Evolutionary conservation across 53 echinoderm and acorn worm genomes (phyloP).

Genomic region (Hippasteria phrygiana): DNA sequence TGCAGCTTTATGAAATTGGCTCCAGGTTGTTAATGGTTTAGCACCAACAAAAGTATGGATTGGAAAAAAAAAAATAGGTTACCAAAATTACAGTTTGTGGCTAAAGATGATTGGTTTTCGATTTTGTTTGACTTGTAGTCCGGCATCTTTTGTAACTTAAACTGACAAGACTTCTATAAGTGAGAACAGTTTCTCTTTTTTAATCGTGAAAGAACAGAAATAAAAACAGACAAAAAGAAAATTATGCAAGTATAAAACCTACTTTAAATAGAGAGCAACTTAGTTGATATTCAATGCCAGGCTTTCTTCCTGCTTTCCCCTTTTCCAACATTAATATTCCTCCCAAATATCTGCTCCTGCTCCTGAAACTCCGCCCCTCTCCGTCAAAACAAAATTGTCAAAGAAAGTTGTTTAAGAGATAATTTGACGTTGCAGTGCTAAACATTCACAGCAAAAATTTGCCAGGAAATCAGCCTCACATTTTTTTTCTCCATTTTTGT

Average conservation of each 20-base stretch:
- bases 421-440: slow-evolving; percentile 49
- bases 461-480: not conserved
- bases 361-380: not conserved
- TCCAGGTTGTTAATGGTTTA: too few species aligned
- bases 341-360: not conserved
- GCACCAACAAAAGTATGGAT: too few species aligned
- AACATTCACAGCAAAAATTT: not conserved
- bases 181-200: too few species aligned
- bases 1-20: too few species aligned
- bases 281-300: not conserved
- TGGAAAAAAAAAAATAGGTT: too few species aligned
- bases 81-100: too few species aligned
- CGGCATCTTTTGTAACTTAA: too few species aligned
- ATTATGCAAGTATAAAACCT: not conserved
- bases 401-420: not conserved
- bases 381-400: not conserved
- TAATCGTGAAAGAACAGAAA: too few species aligned
- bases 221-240: not conserved
- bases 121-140: too few species aligned
- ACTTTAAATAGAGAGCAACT: not conserved
- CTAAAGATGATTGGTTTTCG: too few species aligned
- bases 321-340: not conserved
- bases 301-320: not conserved
- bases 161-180: too few species aligned
- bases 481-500: too few species aligned